Percentiles rank a stretch among this genome's conserved stretches.
Conservation (phyloP, 1,140 invertebrate species). For the Centruroides sculpturatus region DNA sequence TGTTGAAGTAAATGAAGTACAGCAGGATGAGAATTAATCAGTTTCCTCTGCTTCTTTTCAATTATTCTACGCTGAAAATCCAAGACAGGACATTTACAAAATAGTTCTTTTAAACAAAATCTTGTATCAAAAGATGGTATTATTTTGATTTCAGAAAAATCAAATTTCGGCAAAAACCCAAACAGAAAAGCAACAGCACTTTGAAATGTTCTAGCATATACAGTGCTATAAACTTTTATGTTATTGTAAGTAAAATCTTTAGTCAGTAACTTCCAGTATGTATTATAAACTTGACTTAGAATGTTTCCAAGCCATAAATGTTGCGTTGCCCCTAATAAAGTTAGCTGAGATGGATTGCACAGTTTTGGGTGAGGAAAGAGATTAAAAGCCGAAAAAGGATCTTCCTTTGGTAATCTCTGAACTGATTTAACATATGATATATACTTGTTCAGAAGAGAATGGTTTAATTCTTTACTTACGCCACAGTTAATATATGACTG, state of each 20-base stretch:
- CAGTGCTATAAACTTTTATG: constrained; percentile 58
- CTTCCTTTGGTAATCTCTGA: constrained; percentile 33
- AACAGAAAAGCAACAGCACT: constrained; percentile 67
- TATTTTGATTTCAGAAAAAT: constrained; percentile 36
- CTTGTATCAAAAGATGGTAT: constrained; percentile 59
- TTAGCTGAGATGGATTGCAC: constrained; percentile 55
- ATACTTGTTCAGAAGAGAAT: constrained; percentile 20
- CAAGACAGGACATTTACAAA: constrained; percentile 57
- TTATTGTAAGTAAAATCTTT: constrained; percentile 38
- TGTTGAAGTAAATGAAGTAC: constrained; percentile 44
- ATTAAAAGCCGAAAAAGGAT: constrained; percentile 68
- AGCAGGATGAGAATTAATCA: constrained; percentile 33
- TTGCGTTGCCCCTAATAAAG: constrained; percentile 51
- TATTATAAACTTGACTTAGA: constrained; percentile 50
- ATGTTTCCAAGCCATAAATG: constrained; percentile 57
- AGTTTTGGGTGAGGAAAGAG: constrained; percentile 42
- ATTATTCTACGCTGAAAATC: constrained; percentile 28
- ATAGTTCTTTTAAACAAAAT: constrained; percentile 59
- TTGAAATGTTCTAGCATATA: constrained; percentile 74
- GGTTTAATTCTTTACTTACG: constrained; percentile 17
- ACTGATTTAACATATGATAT: constrained; percentile 18
- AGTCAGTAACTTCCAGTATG: constrained; percentile 38
- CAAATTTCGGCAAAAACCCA: constrained; percentile 48
- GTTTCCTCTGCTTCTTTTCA: constrained; percentile 14
- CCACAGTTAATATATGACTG: constrained; percentile 61